phyloP scores from a whole-genome alignment of 2,888 invertebrate species.

The Lithophane socia region DNA sequence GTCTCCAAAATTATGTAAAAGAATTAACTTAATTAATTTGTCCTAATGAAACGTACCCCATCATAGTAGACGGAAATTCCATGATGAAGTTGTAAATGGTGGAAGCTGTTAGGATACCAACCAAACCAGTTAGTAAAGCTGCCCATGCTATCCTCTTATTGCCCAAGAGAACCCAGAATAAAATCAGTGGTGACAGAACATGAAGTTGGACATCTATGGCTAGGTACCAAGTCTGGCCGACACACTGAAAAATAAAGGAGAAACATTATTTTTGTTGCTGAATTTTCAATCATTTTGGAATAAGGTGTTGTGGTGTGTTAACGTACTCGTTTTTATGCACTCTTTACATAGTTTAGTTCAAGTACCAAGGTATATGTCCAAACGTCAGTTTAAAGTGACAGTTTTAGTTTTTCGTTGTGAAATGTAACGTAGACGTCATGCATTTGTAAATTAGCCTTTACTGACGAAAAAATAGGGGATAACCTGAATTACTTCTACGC shows the following conservation, averaged over 20 bases:
- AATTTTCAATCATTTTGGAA: too few species aligned
- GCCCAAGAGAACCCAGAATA: constrained; percentile 69
- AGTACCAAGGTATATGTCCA: too few species aligned
- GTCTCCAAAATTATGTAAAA: neutral
- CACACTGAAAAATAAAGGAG: constrained; percentile 62
- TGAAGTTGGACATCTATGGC: constrained; percentile 75
- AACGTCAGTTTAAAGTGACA: too few species aligned
- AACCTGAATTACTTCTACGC: too few species aligned
- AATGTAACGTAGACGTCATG: too few species aligned
- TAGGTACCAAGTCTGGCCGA: constrained; percentile 73
- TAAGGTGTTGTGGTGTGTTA: too few species aligned
- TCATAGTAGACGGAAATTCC: constrained; percentile 75
- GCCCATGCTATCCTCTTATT: constrained; percentile 68
- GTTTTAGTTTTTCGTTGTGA: too few species aligned
- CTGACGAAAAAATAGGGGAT: too few species aligned
- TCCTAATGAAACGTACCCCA: constrained; percentile 72
- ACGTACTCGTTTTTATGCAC: too few species aligned
- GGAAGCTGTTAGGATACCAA: constrained; percentile 66
- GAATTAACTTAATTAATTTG: neutral
- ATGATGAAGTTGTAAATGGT: constrained; percentile 78
- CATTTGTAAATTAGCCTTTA: too few species aligned
- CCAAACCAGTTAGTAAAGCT: constrained; percentile 58
- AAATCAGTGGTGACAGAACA: constrained; percentile 69
- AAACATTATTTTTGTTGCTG: too few species aligned
- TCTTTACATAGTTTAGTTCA: too few species aligned